Conservation (phyloP, 2,797 vertebrate genomes). For the Pelodytes ibericus region DNA sequence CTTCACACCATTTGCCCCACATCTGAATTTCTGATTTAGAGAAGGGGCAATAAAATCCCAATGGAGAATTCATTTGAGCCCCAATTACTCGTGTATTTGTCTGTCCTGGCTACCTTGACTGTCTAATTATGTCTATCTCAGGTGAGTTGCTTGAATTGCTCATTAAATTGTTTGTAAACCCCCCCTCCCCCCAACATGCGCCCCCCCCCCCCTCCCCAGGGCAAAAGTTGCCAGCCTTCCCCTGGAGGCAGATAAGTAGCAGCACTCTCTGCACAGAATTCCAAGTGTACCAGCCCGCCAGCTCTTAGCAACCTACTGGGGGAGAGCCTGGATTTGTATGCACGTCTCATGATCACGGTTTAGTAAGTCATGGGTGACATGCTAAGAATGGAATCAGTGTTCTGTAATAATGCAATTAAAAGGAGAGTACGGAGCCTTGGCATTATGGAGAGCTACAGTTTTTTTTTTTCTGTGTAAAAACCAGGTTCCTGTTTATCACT, state of each 20-base stretch:
- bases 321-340: constrained; percentile 28
- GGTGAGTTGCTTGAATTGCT: no score
- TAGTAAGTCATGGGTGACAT: constrained; percentile 50
- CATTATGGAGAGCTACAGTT: constrained; percentile 18
- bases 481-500: background rate
- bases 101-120: no score
- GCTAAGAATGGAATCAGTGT: constrained; percentile 48
- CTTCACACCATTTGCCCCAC: no score
- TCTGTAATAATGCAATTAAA: constrained; percentile 57
- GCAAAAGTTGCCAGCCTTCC: no score
- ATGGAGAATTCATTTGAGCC: no score
- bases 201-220: no score
- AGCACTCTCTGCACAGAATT: constrained; percentile 9
- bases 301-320: background rate
- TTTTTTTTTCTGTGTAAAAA: constrained; percentile 3
- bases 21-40: no score
- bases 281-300: constrained; percentile 4
- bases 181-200: no score
- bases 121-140: no score
- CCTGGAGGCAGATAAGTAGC: constrained; percentile 23
- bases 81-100: no score
- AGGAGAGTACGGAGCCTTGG: constrained; percentile 27
- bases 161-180: no score
- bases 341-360: constrained; percentile 21
- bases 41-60: no score